Base-by-base conservation (phyloP, 2,113 vertebrate genomes). In the Aleadryas rufinucha region DNA sequence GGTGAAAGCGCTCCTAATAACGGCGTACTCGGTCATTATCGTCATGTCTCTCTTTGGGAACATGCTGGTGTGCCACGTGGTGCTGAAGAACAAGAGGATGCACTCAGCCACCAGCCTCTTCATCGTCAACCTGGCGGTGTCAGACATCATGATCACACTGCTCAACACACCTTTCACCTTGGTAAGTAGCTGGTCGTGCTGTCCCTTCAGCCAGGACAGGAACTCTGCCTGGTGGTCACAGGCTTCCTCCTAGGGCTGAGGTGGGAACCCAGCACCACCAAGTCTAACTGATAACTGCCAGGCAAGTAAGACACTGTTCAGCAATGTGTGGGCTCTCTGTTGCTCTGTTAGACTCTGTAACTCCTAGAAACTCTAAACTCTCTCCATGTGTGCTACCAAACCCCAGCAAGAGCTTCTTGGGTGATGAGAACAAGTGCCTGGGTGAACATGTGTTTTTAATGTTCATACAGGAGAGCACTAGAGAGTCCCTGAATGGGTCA, bases 11-110 rank as follows among this genome's bases (percentile, higher is more conserved):
- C 90, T 97, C 14, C 89, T 97, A 3, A 93, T 97, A 0, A 18
- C 97, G 63, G 98, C 97, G 0, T 98, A 98, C 82, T 98, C 97
- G 0, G 72, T 98, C 69, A 98, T 98, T 31, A 98, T 98, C 24
- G 8, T 98, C 76, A 98, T 97, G 95, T 98, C 98, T 11, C 97
- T 98, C 60, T 97, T 98, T 56, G 98, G 98, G n/a, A 99, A 98
- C 69, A 44, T 95, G 84, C 91, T 98, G 80, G 98, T 98, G 59
- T 98, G 98, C 91, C 98, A 98, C 0, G 97, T 98, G 79, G 98
- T 98, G 53, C 92, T 98, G 80, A 98, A 98, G 95, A 98, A 97
- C 95, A 98, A 98, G 93, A 97, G 96, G 88, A 97, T 98, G 96
- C 97, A 97, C 68, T 98, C 98, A 2, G 97, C 98, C 53, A 97